Percentiles rank a stretch among this genome's conserved stretches.
These are phyloP conservation scores for Thymelicus sylvestris DNA, from an alignment of 2,888 invertebrate genomes.

Conservation along the genomic window DNA sequence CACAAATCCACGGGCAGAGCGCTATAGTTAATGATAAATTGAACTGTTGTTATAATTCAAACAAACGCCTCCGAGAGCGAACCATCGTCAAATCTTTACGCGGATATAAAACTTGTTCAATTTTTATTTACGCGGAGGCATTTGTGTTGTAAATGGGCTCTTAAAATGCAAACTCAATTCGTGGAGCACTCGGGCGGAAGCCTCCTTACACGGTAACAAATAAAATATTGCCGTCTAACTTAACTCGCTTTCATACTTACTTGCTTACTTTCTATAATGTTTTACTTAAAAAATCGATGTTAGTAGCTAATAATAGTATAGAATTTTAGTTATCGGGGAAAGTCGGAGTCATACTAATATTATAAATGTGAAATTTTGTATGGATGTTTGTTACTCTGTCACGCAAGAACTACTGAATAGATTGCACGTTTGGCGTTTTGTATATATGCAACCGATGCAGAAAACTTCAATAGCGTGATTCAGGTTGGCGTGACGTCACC, in stretches of 20 bases:
- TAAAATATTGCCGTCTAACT: conserved; percentile 35
- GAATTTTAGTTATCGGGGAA: background rate
- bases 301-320: background rate
- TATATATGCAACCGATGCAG: too few species aligned
- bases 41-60: background rate
- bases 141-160: conserved; percentile 68
- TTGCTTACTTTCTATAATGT: conserved; percentile 5
- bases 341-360: too few species aligned
- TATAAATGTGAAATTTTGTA: too few species aligned
- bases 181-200: conserved; percentile 42
- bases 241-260: conserved; percentile 20
- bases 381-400: too few species aligned
- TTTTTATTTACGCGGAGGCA: conserved; percentile 63
- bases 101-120: conserved; percentile 59
- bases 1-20: too few species aligned
- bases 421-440: too few species aligned
- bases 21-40: too few species aligned
- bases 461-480: too few species aligned
- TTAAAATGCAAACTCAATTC: conserved; percentile 73
- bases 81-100: conserved; percentile 60
- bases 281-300: background rate
- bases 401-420: too few species aligned
- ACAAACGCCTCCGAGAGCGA: background rate
- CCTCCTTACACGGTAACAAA: conserved; percentile 36
- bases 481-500: too few species aligned